Evolutionary conservation across 2,888 invertebrate genomes (phyloP), one percentile per base, ranked within the genome.

Genomic region (Panopea generosa): DNA sequence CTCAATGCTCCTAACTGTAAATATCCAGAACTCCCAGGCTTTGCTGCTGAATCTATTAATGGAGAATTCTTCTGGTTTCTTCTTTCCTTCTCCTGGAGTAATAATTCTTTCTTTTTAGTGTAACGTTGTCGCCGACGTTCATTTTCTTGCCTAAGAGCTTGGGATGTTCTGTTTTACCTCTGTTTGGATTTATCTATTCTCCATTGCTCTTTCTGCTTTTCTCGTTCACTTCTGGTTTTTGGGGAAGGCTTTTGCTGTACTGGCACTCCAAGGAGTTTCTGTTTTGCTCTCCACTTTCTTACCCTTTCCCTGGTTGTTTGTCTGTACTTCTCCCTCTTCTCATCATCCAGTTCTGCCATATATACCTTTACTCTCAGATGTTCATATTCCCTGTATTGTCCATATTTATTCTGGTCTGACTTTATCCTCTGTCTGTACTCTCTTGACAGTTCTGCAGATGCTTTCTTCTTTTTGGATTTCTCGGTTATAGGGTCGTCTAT

Each of bases 221-320:
- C 52, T 52, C 26, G 22, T 52, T 52, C 52, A 22, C n/a, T 52
- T 24, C 52, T 52, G 22, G 24, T 52, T 52, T 52, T 52, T 14
- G 52, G 52, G 4, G 52, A 24, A 24, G 52, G 52, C 7, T 52
- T 52, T 52, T 7, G 22, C 26, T 22, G 6, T 22, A n/a, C 6
- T 22, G 52, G 11, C 26, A 22, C 11, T n/a, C 52, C 52, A 6
- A 52, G 20, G 7, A 11, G 7, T n/a, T n/a, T 52, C 11, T 52
- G 49, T 16, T 49, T 49, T 49, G 14, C 18, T n/a, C 18, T 49
- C 49, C 6, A 49, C 49, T n/a, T 7, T 20, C 49, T 9, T 40
- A 40, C 9, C 40, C 14, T 14, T 11, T 40, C 40, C n/a, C n/a
- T n/a, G n/a, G n/a, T n/a, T n/a, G n/a, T n/a, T n/a, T n/a, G n/a